Conservation (phyloP, 2,113 vertebrate genomes). For the Caretta caretta region DNA sequence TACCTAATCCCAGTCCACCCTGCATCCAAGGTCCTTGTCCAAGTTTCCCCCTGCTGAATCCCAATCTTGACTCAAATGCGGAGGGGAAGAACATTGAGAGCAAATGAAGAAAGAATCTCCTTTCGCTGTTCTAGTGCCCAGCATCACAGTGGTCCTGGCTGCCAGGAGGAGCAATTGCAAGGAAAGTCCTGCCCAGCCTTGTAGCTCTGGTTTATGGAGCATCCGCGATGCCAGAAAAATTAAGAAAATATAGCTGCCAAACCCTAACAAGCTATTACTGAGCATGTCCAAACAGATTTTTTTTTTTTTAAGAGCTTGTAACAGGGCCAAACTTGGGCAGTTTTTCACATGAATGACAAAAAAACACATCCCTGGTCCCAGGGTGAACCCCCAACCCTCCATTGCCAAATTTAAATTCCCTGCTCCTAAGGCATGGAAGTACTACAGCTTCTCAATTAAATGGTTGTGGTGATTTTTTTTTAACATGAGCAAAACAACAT, state of each 20-base stretch:
- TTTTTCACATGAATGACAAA: not conserved
- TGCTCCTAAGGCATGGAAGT: not conserved
- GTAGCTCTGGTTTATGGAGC: not conserved
- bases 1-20: not conserved
- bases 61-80: not conserved
- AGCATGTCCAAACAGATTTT: accelerated
- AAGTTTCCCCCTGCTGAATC: not conserved
- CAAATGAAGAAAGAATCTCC: not conserved
- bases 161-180: not conserved
- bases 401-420: not conserved
- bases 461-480: not conserved
- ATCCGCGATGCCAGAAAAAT: not conserved
- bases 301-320: not conserved
- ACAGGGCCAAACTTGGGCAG: not conserved
- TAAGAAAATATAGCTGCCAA: not conserved
- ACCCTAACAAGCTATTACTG: not conserved
- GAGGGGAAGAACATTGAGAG: not conserved
- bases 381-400: not conserved
- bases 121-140: not conserved
- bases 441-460: not conserved
- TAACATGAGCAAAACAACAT: not conserved
- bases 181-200: not conserved
- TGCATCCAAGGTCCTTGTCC: not conserved
- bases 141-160: not conserved
- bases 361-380: not conserved